phyloP scores from a whole-genome alignment of 1,140 invertebrate species.

The Sesamia nonagrioides region DNA sequence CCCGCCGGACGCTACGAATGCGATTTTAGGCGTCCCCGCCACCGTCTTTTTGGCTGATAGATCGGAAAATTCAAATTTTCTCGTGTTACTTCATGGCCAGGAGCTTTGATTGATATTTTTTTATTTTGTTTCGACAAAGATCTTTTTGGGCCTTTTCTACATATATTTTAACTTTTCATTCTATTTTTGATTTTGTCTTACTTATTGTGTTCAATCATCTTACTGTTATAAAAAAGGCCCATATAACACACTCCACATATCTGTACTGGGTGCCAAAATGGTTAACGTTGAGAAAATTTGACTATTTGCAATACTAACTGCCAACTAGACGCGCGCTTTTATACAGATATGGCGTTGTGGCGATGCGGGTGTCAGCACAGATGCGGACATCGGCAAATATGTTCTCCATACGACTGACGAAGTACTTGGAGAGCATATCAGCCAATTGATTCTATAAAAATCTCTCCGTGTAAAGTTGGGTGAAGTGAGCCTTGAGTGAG shows the following conservation, averaged over 20 bases:
- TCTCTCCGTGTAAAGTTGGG: no score
- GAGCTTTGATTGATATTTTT: background rate
- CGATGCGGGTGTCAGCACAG: constrained; percentile 64
- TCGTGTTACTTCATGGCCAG: constrained; percentile 52
- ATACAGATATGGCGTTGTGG: constrained; percentile 84
- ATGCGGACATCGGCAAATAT: constrained; percentile 65
- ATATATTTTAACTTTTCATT: background rate
- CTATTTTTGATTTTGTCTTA: constrained; percentile 20
- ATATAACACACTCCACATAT: constrained; percentile 80
- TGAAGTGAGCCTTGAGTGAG: no score
- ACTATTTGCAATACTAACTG: constrained; percentile 64
- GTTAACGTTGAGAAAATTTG: constrained; percentile 75
- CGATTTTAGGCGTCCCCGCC: constrained; percentile 94
- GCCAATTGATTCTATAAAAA: no score
- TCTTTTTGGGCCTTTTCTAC: constrained; percentile 60
- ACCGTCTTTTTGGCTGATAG: constrained; percentile 87
- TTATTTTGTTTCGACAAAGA: constrained; percentile 35
- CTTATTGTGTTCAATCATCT: background rate
- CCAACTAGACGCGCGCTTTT: constrained; percentile 64
- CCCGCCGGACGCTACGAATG: constrained; percentile 95
- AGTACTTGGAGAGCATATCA: constrained; percentile 67
- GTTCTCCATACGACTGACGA: constrained; percentile 59
- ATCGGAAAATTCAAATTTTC: constrained; percentile 78
- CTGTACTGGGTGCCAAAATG: constrained; percentile 75
- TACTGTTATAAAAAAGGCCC: constrained; percentile 67